Evolutionary conservation across 2,888 invertebrate genomes (phyloP).

Genomic region (Digitonthophagus gazella): DNA sequence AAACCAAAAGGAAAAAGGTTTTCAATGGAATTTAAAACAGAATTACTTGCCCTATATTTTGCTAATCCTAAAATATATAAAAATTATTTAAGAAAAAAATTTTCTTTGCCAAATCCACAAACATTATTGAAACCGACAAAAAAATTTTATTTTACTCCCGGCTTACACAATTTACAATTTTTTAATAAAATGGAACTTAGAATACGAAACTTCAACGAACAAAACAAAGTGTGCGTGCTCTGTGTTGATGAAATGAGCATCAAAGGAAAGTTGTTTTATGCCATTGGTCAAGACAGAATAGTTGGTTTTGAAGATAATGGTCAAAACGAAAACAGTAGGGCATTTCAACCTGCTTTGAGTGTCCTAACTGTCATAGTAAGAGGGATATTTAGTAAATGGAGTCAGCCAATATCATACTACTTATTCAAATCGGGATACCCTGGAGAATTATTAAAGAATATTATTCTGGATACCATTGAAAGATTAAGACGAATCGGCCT

Average conservation of each 20-base stretch:
- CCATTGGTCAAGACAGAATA: no score
- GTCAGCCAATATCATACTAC: constrained; percentile 27
- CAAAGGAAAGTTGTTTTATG: no score
- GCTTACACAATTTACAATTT: neutral
- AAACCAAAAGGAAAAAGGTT: neutral
- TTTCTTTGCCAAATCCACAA: neutral
- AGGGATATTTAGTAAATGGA: constrained; percentile 27
- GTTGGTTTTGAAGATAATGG: constrained; percentile 26
- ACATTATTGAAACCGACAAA: neutral
- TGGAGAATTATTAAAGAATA: constrained; percentile 15
- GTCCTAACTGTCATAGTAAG: constrained; percentile 21
- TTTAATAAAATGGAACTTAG: no score
- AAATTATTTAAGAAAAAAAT: neutral
- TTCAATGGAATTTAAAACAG: neutral
- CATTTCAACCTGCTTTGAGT: constrained; percentile 15
- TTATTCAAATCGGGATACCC: constrained; percentile 19
- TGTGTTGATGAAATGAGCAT: constrained; percentile 29
- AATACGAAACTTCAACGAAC: no score
- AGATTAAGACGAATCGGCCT: constrained; percentile 20
- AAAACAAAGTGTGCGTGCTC: neutral
- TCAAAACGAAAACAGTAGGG: neutral
- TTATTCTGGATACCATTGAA: constrained; percentile 13
- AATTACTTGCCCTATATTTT: neutral
- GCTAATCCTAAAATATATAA: neutral
- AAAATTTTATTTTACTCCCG: neutral